phyloP scores from a whole-genome alignment of 2,888 invertebrate species.

The Dorcus parallelipipedus region DNA sequence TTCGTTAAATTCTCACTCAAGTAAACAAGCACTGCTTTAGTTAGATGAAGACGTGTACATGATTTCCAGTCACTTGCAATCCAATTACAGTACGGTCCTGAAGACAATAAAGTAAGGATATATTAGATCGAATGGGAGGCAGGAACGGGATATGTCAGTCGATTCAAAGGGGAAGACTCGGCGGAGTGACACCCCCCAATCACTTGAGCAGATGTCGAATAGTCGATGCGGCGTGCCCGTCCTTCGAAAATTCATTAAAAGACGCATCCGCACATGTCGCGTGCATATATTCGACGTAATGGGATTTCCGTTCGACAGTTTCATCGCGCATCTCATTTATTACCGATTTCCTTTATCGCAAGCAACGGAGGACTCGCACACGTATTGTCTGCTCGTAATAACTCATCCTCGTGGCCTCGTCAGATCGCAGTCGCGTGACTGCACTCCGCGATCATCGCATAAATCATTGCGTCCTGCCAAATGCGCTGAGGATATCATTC shows the following conservation, averaged over 20 bases:
- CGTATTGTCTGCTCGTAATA: slow-evolving; percentile 29
- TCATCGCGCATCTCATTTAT: slow-evolving; percentile 26
- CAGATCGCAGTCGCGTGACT: slow-evolving; percentile 28
- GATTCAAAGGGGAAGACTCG: slow-evolving; percentile 1
- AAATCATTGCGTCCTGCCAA: slow-evolving; percentile 23
- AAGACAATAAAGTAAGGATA: too few relatives aligned
- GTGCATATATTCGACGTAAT: neutral
- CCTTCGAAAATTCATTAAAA: slow-evolving; percentile 20
- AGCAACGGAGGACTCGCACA: slow-evolving; percentile 20
- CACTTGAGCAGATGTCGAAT: slow-evolving; percentile 10
- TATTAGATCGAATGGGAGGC: slow-evolving; percentile 7
- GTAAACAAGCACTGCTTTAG: too few relatives aligned
- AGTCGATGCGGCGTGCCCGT: slow-evolving; percentile 5
- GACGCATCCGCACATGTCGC: slow-evolving; percentile 2
- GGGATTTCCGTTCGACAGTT: neutral
- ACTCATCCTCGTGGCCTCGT: slow-evolving; percentile 26
- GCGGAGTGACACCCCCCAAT: slow-evolving; percentile 4
- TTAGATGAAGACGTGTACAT: too few relatives aligned
- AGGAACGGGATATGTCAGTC: slow-evolving; percentile 20
- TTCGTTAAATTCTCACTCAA: too few relatives aligned
- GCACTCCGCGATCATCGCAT: slow-evolving; percentile 27
- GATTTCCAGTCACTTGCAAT: too few relatives aligned
- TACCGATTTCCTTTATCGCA: slow-evolving; percentile 28
- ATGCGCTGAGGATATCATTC: neutral
- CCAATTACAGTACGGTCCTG: too few relatives aligned